Percentiles rank a stretch among this genome's conserved stretches.
phyloP scores from a whole-genome alignment of 2,888 invertebrate species.

The Embidobia sp. region DNA sequence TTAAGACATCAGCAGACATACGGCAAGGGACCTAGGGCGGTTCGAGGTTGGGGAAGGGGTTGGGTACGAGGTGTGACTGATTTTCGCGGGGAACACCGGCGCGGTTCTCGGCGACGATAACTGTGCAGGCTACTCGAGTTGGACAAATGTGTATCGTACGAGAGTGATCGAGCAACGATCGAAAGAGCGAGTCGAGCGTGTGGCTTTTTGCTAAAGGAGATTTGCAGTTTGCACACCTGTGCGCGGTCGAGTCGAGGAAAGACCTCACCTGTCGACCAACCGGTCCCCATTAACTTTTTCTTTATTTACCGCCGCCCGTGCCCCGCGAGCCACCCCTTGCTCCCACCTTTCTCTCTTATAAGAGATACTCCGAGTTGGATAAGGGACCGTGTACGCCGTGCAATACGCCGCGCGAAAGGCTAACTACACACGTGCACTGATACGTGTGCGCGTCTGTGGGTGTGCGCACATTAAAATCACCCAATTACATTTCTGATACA shows the following conservation, averaged over 20 bases:
- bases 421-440: constrained; percentile 41
- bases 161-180: constrained; percentile 64
- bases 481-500: constrained; percentile 44
- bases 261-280: constrained; percentile 81
- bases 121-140: constrained; percentile 21
- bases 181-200: constrained; percentile 67
- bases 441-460: constrained; percentile 18
- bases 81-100: constrained; percentile 32
- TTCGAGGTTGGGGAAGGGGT: no score
- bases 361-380: constrained; percentile 68
- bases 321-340: constrained; percentile 59
- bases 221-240: constrained; percentile 81
- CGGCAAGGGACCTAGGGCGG: no score
- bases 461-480: constrained; percentile 46
- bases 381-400: constrained; percentile 63
- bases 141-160: constrained; percentile 34
- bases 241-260: constrained; percentile 76
- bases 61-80: constrained; percentile 13
- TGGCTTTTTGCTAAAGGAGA: constrained; percentile 75
- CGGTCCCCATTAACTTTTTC: constrained; percentile 80
- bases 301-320: constrained; percentile 71
- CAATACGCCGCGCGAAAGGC: constrained; percentile 62
- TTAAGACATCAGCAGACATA: no score
- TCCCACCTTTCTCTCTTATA: constrained; percentile 66
- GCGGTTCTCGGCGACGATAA: constrained; percentile 23